A percentile compares a stretch with the other conserved stretches of the same genome.
phyloP scores from a whole-genome alignment of 2,888 invertebrate genomes.

The Troglohyphantes excavatus region DNA sequence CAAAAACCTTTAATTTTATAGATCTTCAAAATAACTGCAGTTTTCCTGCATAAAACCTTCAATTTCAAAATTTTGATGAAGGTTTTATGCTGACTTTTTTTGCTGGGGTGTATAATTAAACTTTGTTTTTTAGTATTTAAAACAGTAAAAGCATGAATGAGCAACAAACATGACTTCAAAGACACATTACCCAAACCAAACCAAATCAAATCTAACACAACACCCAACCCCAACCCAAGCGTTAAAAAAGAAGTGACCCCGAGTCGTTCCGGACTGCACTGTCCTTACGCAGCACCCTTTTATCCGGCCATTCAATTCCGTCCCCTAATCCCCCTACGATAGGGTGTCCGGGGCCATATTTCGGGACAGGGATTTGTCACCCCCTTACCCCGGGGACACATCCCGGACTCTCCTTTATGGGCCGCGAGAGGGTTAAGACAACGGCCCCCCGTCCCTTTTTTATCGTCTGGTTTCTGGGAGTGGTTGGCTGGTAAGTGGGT shows the following conservation, averaged over 20 bases:
- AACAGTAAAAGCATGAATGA: too few species aligned
- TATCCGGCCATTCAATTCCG: constrained; percentile 70
- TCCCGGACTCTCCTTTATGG: constrained; percentile 61
- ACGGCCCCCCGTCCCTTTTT: not conserved
- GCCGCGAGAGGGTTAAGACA: constrained; percentile 66
- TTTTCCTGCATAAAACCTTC: too few species aligned
- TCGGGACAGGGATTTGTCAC: constrained; percentile 51
- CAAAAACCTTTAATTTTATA: too few species aligned
- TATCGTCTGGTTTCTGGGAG: not conserved
- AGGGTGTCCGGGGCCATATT: constrained; percentile 65
- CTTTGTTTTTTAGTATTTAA: not conserved
- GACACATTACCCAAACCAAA: too few species aligned
- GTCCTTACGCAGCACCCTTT: constrained; percentile 59
- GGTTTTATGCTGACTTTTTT: too few species aligned
- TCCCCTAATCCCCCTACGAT: constrained; percentile 64
- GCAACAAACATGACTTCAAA: too few species aligned
- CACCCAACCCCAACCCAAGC: constrained; percentile 31
- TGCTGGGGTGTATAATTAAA: not conserved
- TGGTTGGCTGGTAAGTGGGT: not conserved
- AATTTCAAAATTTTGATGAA: too few species aligned
- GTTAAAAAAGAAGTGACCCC: constrained; percentile 31
- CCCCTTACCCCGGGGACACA: constrained; percentile 27
- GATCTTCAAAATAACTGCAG: too few species aligned
- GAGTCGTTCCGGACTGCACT: constrained; percentile 44
- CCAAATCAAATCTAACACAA: too few species aligned